Evolutionary conservation across 2,888 invertebrate species (phyloP), one percentile per base, ranked within the genome.

Genomic region (Panopea generosa): DNA sequence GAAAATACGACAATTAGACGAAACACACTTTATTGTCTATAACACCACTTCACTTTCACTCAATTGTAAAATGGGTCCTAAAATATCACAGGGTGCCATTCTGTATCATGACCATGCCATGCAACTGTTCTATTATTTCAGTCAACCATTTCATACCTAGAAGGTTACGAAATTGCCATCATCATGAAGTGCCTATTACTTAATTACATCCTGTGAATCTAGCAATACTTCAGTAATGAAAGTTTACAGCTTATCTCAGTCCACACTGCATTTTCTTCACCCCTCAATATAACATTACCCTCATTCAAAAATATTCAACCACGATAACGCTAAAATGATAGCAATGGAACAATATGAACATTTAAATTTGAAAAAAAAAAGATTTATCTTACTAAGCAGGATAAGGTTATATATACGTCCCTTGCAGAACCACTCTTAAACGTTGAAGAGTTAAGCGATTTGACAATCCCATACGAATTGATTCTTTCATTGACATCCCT

Each of bases 11-110:
- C 56, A 66, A 24, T 20, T 59, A 2, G 59, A 57, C 38, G 22
- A 57, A 18, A 59, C 67, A 0, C 57, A 59, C 16, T 59, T 67
- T n/a, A 26, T 67, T n/a, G 3, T 67, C 6, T 67, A 26, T 16
- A 67, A 67, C 22, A 59, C 55, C 18, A 49, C 57, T 2, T 1
- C 2, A 1, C 27, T 67, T 59, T 47, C 57, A 24, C 22, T 67
- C 6, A 4, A 57, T 29, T 47, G 38, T 47, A 33, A 38, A 7
- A 11, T 40, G 20, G 11, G 22, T 7, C 22, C 18, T 14, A 57
- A 18, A 22, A 20, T 14, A 40, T 57, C 11, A 22, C 18, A 20
- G 38, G 57, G 2, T 57, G 57, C 38, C 40, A 57, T 57, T 57
- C 22, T 57, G 57, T 57, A 20, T 57, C 7, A 57, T 57, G 40